These are phyloP conservation scores for Amblyraja radiata DNA, from an alignment of 2,797 vertebrate species.

Conservation along the genomic window DNA sequence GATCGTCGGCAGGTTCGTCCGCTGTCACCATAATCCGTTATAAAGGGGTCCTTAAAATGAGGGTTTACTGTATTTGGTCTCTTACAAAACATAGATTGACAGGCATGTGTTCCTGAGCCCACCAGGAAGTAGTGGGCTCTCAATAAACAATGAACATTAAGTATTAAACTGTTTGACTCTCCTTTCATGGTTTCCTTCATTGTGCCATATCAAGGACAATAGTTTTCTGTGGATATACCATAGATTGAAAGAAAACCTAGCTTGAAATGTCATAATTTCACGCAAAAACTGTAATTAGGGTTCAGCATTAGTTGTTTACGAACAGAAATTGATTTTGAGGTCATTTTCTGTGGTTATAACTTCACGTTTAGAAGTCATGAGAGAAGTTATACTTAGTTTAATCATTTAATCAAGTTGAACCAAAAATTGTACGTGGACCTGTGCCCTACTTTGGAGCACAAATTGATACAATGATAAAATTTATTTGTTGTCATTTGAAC, in stretches of 20 bases:
- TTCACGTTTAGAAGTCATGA: not conserved
- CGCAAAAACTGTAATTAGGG: not conserved
- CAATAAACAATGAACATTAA: too few relatives aligned
- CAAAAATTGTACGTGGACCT: not conserved
- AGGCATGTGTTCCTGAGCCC: not conserved
- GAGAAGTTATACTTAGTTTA: not conserved
- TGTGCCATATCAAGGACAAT: not conserved
- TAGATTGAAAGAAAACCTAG: not conserved
- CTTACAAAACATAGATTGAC: not conserved
- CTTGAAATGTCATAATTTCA: too few relatives aligned
- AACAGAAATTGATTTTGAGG: not conserved
- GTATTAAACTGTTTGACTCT: not conserved
- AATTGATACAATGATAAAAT: too few relatives aligned
- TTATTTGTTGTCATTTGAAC: too few relatives aligned
- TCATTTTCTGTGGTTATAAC: not conserved
- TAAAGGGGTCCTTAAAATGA: not conserved
- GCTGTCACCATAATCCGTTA: too few relatives aligned
- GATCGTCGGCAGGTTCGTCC: too few relatives aligned
- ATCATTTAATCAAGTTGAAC: not conserved
- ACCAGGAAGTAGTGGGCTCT: not conserved
- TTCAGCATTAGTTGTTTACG: not conserved
- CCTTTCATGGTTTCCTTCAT: not conserved
- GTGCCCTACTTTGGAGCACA: not conserved
- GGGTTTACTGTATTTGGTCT: not conserved
- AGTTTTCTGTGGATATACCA: not conserved